Evolutionary conservation across 2,113 vertebrate species (phyloP).

Genomic region (Eubucco bourcierii): DNA sequence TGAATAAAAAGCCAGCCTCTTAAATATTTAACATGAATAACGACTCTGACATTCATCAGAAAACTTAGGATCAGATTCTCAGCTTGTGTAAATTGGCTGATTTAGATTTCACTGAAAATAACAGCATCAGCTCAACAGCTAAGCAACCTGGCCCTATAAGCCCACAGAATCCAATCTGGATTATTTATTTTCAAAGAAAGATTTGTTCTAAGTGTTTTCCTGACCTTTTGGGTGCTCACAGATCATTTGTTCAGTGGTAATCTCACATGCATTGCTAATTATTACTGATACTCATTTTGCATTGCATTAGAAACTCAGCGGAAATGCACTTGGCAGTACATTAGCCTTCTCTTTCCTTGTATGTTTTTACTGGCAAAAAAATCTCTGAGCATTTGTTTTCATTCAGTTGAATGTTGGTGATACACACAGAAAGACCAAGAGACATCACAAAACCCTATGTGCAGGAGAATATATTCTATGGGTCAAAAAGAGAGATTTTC

Average conservation of each 20-base stretch:
- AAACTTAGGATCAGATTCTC: not conserved
- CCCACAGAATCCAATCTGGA: not conserved
- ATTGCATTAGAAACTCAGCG: not conserved
- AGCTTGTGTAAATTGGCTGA: not conserved
- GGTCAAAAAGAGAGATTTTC: not conserved
- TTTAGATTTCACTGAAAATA: not conserved
- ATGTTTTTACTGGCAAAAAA: not conserved
- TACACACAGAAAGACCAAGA: not conserved
- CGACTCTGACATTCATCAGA: not conserved
- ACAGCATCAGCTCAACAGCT: not conserved
- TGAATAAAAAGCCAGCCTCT: not conserved
- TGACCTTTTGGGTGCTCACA: not conserved
- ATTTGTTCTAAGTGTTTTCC: not conserved
- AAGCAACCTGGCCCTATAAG: not conserved
- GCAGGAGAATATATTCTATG: not conserved
- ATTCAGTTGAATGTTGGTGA: not conserved
- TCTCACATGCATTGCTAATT: not conserved
- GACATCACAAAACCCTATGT: not conserved
- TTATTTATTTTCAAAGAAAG: not conserved
- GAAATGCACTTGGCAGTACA: not conserved
- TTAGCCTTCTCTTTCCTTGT: not conserved
- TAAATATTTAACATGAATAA: not conserved
- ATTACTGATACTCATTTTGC: not conserved
- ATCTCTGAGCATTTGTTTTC: conserved; percentile 2
- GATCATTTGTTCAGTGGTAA: not conserved